A percentile compares a stretch with the other conserved stretches of the same genome.
Evolutionary conservation across 2,888 invertebrate genomes (phyloP).

Genomic region (Tetranychus truncatus): DNA sequence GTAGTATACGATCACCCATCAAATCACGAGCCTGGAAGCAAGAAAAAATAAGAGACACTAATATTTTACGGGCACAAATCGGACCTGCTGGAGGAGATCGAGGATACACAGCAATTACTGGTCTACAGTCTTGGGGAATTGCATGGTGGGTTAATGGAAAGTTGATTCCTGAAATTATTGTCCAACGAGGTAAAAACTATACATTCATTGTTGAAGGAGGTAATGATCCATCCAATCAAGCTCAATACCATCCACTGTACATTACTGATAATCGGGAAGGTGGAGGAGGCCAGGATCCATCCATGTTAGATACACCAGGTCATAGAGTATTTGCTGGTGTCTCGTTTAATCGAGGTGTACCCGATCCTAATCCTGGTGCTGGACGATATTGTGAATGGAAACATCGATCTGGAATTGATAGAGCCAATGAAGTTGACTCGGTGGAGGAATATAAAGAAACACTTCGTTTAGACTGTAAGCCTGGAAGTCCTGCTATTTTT

Average conservation of each 20-base stretch:
- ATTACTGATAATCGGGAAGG: slow-evolving; percentile 70
- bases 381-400: slow-evolving; percentile 70
- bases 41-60: slow-evolving; percentile 38
- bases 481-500: slow-evolving; percentile 46
- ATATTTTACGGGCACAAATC: slow-evolving; percentile 60
- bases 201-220: slow-evolving; percentile 73
- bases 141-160: slow-evolving; percentile 83
- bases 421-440: slow-evolving; percentile 44
- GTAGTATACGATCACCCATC: neutral
- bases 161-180: slow-evolving; percentile 69
- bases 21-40: slow-evolving; percentile 17
- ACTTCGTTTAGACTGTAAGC: slow-evolving; percentile 50
- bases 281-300: slow-evolving; percentile 58
- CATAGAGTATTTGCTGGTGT: slow-evolving; percentile 66
- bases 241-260: slow-evolving; percentile 76
- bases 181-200: slow-evolving; percentile 67
- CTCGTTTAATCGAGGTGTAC: slow-evolving; percentile 29
- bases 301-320: slow-evolving; percentile 42
- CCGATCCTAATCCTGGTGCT: slow-evolving; percentile 32
- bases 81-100: slow-evolving; percentile 76
- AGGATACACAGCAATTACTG: slow-evolving; percentile 60
- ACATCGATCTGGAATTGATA: slow-evolving; percentile 40
- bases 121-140: slow-evolving; percentile 50
- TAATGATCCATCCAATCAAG: slow-evolving; percentile 53
- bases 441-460: slow-evolving; percentile 60